Conservation (phyloP, 2,888 invertebrate species). For the Pandemis corylana region DNA sequence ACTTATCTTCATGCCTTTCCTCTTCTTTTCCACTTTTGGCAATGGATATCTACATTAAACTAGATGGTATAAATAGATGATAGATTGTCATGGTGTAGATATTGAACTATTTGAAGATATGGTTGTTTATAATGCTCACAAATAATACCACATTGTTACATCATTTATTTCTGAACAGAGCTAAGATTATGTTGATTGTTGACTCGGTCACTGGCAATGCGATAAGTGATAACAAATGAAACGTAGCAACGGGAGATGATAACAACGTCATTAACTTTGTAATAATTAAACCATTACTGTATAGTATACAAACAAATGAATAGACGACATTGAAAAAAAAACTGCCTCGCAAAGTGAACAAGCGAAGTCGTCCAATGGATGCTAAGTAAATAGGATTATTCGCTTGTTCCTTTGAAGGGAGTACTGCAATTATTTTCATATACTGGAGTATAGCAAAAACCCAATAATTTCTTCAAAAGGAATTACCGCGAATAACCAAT, state of each 20-base stretch:
- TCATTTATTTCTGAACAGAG: conserved; percentile 25
- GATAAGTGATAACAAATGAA: conserved; percentile 4
- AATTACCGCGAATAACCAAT: too few relatives aligned
- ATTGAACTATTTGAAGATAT: background rate
- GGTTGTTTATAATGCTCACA: background rate
- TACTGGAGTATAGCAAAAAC: too few relatives aligned
- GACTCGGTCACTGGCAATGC: conserved; percentile 25
- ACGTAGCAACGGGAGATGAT: conserved; percentile 8
- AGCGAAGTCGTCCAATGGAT: background rate
- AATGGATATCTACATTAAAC: too few relatives aligned
- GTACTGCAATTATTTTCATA: too few relatives aligned
- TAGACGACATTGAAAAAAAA: background rate
- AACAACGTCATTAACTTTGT: conserved; percentile 9
- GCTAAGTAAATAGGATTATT: too few relatives aligned
- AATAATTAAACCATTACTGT: background rate
- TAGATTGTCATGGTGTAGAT: too few relatives aligned
- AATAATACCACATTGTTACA: conserved; percentile 21
- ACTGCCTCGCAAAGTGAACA: background rate
- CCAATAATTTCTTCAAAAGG: too few relatives aligned
- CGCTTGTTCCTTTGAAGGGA: too few relatives aligned
- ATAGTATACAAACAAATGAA: background rate
- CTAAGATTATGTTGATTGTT: conserved; percentile 24
- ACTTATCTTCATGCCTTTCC: too few relatives aligned
- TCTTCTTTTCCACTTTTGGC: background rate
- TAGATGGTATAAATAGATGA: too few relatives aligned